Base-by-base conservation (phyloP, 2,797 vertebrate species). In the Sphenodon punctatus region DNA sequence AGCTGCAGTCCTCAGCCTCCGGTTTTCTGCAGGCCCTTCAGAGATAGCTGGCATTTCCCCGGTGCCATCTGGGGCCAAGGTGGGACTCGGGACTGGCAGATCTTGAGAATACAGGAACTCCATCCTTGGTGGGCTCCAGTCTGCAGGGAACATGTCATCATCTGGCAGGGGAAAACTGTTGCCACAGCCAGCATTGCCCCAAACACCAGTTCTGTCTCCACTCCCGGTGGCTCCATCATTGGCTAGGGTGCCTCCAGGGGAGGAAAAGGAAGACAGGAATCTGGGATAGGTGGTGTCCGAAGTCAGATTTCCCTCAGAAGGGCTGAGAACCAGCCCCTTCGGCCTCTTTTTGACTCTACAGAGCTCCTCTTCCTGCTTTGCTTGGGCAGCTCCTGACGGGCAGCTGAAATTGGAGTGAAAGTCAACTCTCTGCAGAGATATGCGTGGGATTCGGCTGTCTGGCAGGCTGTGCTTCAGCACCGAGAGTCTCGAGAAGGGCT, bases 51-150 rank as follows among this genome's bases (percentile, higher is more conserved):
- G 32, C 61, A 48, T 78, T 41, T 67, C 68, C 27, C 16, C 63
- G 15, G 17, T 73, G 41, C 22, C 36, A 12, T 7, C 3, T 3
- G 46, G 34, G 8, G 30, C 9, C 4, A 56, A 36, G 4, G 46
- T 60, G 7, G 77, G 80, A n/a, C 74, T 83, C 6, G 60, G 4
- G 25, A 19, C 9, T 1, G 22, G 76, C 0, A 17, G 68, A 1
- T 7, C 4, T 5, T 27, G 13, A 41, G 1, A 34, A 32, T 78
- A 75, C 25, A 93, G 70, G 36, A 93, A 93, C 1, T 86, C 78
- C 1, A 90, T 3, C 8, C 81, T 87, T 1, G 88, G 88, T 0
- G 89, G 92, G 25, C 85, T 88, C 90, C 92, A 92, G 67, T 92
- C 60, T 1, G 19, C 58, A 39, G 88, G 88, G 43, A 91, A 87